Evolutionary conservation across 2,113 vertebrate species (phyloP).

Genomic region (Gymnarchus niloticus): DNA sequence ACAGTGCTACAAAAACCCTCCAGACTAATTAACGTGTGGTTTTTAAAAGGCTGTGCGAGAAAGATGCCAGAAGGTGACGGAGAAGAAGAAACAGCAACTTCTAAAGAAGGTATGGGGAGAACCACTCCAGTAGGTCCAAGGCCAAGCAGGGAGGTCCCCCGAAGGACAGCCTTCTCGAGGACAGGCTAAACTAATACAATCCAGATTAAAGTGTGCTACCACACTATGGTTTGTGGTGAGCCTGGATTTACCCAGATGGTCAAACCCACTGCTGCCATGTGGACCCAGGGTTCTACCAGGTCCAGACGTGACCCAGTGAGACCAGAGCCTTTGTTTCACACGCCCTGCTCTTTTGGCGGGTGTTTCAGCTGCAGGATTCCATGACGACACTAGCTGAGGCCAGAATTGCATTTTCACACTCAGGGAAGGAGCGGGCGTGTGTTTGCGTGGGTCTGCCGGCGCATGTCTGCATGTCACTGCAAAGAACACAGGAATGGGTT

Average conservation of each 20-base stretch:
- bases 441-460: background rate
- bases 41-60: no score
- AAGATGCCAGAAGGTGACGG: background rate
- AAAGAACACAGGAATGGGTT: background rate
- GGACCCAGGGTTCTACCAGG: background rate
- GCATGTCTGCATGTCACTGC: background rate
- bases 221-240: background rate
- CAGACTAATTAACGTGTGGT: no score
- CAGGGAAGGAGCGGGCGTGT: background rate
- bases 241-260: background rate
- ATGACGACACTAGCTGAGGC: background rate
- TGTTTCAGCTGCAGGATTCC: background rate
- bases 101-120: background rate
- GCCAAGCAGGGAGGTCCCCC: background rate
- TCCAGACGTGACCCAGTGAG: background rate
- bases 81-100: background rate
- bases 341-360: background rate
- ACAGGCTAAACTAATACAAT: background rate
- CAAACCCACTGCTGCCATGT: background rate
- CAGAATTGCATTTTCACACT: background rate
- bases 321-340: background rate
- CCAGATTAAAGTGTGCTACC: background rate
- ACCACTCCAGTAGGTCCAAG: background rate
- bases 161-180: background rate
- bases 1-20: background rate